A percentile compares a stretch with the other conserved stretches of the same genome.
Conservation (phyloP, 2,888 invertebrate genomes). For the Trichopoda pennipes region DNA sequence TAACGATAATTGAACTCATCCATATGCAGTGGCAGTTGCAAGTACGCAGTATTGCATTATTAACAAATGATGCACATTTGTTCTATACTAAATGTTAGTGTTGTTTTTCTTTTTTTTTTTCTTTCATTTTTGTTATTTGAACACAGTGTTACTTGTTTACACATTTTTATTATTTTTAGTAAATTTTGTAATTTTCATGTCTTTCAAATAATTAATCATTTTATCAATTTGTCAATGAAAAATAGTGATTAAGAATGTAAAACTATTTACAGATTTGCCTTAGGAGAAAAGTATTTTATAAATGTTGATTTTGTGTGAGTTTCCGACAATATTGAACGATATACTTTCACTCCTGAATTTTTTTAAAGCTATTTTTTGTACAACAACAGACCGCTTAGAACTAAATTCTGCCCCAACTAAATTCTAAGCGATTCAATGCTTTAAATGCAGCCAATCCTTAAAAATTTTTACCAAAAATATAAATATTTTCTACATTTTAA, state of each 20-base stretch:
- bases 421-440: too few relatives aligned
- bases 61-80: constrained; percentile 1
- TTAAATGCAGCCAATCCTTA: too few relatives aligned
- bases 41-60: constrained; percentile 13
- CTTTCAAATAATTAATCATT: constrained; percentile 52
- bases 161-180: constrained; percentile 58
- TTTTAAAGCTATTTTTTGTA: background rate
- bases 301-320: background rate
- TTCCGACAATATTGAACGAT: background rate
- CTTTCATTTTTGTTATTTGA: background rate
- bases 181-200: constrained; percentile 26
- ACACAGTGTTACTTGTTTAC: constrained; percentile 66
- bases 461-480: too few relatives aligned
- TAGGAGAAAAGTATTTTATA: constrained; percentile 17
- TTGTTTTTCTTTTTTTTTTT: constrained; percentile 1
- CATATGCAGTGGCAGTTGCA: constrained; percentile 29
- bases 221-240: constrained; percentile 60
- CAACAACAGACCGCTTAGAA: background rate
- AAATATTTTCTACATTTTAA: too few relatives aligned
- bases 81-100: constrained; percentile 13
- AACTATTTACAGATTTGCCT: background rate
- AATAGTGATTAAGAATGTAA: background rate
- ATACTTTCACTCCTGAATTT: too few relatives aligned
- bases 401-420: too few relatives aligned
- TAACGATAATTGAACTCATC: constrained; percentile 66